phyloP scores from a whole-genome alignment of 1,140 invertebrate species.

The Ceratosolen solmsi region DNA sequence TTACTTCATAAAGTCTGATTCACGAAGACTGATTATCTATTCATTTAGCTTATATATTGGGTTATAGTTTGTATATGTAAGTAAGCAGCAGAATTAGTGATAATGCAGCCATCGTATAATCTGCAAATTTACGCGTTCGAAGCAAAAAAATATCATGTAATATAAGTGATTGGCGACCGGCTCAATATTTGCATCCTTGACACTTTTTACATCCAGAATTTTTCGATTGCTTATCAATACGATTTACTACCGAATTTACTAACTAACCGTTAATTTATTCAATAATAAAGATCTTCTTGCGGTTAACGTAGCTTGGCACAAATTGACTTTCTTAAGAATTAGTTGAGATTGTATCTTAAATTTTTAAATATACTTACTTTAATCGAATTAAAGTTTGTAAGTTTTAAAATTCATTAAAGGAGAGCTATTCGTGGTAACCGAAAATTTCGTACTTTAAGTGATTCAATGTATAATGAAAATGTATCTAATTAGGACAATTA shows the following conservation, averaged over 20 bases:
- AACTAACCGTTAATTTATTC: background rate
- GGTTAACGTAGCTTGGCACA: background rate
- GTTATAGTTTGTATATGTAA: background rate
- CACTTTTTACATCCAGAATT: slow-evolving; percentile 37
- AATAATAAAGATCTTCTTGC: background rate
- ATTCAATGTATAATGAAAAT: too few species aligned
- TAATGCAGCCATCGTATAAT: background rate
- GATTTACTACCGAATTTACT: slow-evolving; percentile 15
- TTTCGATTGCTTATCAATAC: slow-evolving; percentile 45
- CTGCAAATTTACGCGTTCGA: slow-evolving; percentile 10
- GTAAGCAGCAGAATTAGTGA: too few species aligned
- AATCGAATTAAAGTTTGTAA: too few species aligned
- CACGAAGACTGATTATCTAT: too few species aligned
- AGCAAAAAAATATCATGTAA: background rate
- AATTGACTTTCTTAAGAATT: background rate
- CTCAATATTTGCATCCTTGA: slow-evolving; percentile 47
- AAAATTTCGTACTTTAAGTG: too few species aligned
- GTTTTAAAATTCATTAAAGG: too few species aligned
- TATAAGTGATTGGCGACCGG: slow-evolving; percentile 45
- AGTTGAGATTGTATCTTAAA: background rate
- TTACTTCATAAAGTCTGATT: background rate
- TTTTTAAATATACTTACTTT: too few species aligned
- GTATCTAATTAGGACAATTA: too few species aligned
- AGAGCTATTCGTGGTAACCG: too few species aligned
- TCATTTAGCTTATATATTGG: too few species aligned